Base-by-base conservation (phyloP, 1,140 invertebrate species). In the Plodia interpunctella region DNA sequence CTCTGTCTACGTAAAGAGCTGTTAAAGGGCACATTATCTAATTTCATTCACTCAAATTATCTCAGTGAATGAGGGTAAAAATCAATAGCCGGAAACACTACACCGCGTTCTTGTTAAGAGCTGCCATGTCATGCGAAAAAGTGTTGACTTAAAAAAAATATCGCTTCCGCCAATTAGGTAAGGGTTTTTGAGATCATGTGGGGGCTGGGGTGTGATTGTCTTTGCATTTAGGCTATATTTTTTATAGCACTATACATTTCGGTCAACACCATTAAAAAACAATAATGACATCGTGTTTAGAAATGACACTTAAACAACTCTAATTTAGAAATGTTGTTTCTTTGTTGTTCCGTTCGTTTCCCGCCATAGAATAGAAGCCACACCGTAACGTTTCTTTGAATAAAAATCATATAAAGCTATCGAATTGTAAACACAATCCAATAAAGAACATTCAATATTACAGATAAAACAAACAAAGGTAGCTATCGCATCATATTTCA, bases 121-220 rank as follows among this genome's bases (percentile, higher is more conserved):
- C 4, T 49, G 49, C 11, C 38, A 49, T 49, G 49, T 32, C 30
- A 32, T 4, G 11, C 6, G 30, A 32, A 32, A 63, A 63, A 63
- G 15, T 63, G 57, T 63, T 59, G 57, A 59, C 57, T 52, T 25
- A 58, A 58, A 57, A n/a, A 54, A 44, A 19, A 10, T 15, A 9
- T 35, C 54, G 30, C 62, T 63, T 63, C 62, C 62, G 62, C 53
- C 57, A 59, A 63, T 63, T 63, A 62, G 20, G 5, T 25, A 15
- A n/a, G 15, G 19, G 30, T 32, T 32, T 4, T 32, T 32, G 30
- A 32, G 30, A 32, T 32, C 30, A 32, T 32, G 9, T 11, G 30
- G 30, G 30, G 30, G 21, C 21, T 17, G 35, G 49, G 58, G 58
- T n/a, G 54, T 20, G 11, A 52, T 52, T 52, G 6, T 52, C 30